A percentile compares a stretch with the other conserved stretches of the same genome.
These are phyloP conservation scores for Zhuqinia jingwanae DNA, from an alignment of 2,888 invertebrate genomes.

Conservation along the genomic window DNA sequence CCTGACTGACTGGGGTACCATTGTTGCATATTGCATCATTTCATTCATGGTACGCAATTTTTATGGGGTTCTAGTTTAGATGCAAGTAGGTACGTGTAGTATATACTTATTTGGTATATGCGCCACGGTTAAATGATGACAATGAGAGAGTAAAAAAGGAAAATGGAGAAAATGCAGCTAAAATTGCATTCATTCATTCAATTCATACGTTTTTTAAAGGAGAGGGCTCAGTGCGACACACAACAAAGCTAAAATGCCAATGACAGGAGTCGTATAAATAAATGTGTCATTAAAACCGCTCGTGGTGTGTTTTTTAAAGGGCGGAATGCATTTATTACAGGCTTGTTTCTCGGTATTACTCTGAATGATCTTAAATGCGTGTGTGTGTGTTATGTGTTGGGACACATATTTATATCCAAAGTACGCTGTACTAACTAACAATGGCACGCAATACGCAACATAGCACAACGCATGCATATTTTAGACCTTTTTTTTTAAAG, in stretches of 20 bases:
- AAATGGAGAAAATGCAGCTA: slow-evolving; percentile 7
- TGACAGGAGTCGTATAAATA: slow-evolving; percentile 61
- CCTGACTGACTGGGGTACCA: slow-evolving; percentile 5
- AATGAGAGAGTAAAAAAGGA: not conserved
- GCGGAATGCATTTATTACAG: slow-evolving; percentile 54
- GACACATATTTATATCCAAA: not conserved
- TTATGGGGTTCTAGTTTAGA: slow-evolving; percentile 19
- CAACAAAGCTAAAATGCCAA: slow-evolving; percentile 36
- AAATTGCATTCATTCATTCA: slow-evolving; percentile 25
- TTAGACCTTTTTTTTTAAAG: slow-evolving; percentile 1
- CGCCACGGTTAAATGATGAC: not conserved
- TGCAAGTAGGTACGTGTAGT: too few species aligned
- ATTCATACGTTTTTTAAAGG: not conserved
- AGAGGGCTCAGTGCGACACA: not conserved
- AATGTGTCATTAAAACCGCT: slow-evolving; percentile 68
- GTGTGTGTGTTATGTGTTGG: not conserved
- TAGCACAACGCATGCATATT: not conserved
- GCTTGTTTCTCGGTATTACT: slow-evolving; percentile 26
- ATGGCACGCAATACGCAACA: too few species aligned
- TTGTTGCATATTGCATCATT: slow-evolving; percentile 48
- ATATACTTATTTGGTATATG: too few species aligned
- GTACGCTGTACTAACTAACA: slow-evolving; percentile 1
- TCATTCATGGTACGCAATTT: slow-evolving; percentile 35
- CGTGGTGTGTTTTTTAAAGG: slow-evolving; percentile 66
- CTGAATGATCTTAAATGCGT: not conserved